phyloP scores from a whole-genome alignment of 2,113 vertebrate genomes.

The Eretmodus cyanostictus region DNA sequence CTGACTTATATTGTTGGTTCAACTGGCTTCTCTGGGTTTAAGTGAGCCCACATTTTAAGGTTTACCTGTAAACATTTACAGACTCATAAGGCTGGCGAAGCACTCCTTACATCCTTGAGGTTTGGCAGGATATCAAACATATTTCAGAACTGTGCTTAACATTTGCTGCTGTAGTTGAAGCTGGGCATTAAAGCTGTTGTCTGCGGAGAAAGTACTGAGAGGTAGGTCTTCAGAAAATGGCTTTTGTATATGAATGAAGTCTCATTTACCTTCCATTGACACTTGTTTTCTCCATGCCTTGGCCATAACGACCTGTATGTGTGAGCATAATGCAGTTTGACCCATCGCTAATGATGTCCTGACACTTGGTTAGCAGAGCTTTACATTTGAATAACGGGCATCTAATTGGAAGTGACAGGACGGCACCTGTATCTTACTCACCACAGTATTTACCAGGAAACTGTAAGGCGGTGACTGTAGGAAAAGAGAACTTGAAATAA shows the following conservation, averaged over 20 bases:
- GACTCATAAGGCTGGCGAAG: not conserved
- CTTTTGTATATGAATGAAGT: constrained; percentile 17
- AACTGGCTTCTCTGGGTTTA: not conserved
- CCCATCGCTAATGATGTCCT: constrained; percentile 64
- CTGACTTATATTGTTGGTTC: not conserved
- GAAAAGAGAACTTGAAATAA: not conserved
- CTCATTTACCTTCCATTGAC: constrained; percentile 27
- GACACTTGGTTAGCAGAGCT: constrained; percentile 51
- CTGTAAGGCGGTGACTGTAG: not conserved
- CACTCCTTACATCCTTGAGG: not conserved
- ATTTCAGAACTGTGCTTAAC: not conserved
- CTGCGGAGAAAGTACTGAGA: not conserved
- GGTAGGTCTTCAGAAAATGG: not conserved
- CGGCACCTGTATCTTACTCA: constrained; percentile 29
- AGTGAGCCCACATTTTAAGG: not conserved
- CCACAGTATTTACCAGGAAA: not conserved
- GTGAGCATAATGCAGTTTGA: constrained; percentile 66
- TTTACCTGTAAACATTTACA: constrained; percentile 6
- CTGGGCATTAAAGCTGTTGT: not conserved
- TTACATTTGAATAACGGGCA: not conserved
- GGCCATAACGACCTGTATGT: constrained; percentile 21
- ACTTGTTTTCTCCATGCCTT: not conserved
- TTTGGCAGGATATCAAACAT: not conserved
- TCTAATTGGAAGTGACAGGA: constrained; percentile 61
- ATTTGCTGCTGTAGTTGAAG: not conserved